Conservation (phyloP, 2,888 invertebrate species). For the Plusia festucae region DNA sequence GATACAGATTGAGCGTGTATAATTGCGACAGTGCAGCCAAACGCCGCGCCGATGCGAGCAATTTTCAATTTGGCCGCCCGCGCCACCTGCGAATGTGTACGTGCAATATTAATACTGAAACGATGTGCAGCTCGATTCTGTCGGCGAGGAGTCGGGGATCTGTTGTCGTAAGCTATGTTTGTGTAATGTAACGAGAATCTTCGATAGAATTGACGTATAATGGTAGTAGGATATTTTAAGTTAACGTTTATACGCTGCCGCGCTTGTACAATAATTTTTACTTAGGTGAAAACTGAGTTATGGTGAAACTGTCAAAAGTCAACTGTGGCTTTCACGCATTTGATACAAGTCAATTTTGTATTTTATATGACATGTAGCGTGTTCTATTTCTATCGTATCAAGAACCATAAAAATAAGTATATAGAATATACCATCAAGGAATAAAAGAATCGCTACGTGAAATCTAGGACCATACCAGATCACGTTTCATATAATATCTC, state of each 20-base stretch:
- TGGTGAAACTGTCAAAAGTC: too few species aligned
- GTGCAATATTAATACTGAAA: slow-evolving; percentile 70
- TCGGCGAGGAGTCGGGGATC: slow-evolving; percentile 36
- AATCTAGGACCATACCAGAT: not conserved
- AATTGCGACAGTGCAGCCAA: slow-evolving; percentile 27
- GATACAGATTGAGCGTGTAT: slow-evolving; percentile 39
- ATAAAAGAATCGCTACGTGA: too few species aligned
- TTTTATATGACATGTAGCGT: too few species aligned
- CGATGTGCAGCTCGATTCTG: slow-evolving; percentile 55
- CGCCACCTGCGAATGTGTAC: slow-evolving; percentile 67
- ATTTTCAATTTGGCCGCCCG: slow-evolving; percentile 71
- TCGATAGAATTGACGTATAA: not conserved
- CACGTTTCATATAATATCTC: not conserved
- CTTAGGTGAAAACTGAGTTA: too few species aligned
- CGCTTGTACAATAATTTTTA: too few species aligned
- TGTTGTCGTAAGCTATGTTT: not conserved
- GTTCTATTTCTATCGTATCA: too few species aligned
- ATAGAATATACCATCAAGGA: too few species aligned
- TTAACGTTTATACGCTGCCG: too few species aligned
- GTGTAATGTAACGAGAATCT: not conserved
- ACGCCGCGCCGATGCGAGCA: slow-evolving; percentile 53
- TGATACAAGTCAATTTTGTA: too few species aligned
- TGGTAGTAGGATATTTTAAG: not conserved
- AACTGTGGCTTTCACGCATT: too few species aligned
- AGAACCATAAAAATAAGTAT: too few species aligned